These are phyloP conservation scores for Drosophila infuscata DNA, from an alignment of 2,888 invertebrate species.

Conservation along the genomic window DNA sequence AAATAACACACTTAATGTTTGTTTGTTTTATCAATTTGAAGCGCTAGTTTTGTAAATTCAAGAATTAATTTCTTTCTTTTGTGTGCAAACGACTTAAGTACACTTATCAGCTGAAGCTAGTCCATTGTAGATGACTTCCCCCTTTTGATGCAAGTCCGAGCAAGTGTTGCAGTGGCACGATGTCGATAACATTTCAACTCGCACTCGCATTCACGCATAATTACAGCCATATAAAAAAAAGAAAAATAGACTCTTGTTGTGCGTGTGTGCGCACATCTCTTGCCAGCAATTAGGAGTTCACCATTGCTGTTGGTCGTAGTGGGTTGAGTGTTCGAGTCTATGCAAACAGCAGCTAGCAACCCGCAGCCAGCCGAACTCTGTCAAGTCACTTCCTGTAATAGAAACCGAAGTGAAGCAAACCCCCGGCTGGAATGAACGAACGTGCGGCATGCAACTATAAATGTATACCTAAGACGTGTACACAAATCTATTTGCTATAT, in stretches of 20 bases:
- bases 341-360: not conserved
- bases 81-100: conserved; percentile 5
- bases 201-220: conserved; percentile 71
- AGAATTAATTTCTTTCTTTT: not conserved
- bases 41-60: not conserved
- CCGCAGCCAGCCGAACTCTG: conserved; percentile 58
- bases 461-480: conserved; percentile 42
- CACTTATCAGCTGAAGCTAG: conserved; percentile 4
- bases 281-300: conserved; percentile 61
- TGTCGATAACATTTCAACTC: conserved; percentile 55
- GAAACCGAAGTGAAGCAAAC: conserved; percentile 47
- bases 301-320: conserved; percentile 7
- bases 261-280: conserved; percentile 69
- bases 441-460: conserved; percentile 56
- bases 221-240: conserved; percentile 34
- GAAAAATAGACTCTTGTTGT: conserved; percentile 10
- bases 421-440: not conserved
- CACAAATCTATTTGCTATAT: conserved; percentile 51
- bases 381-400: conserved; percentile 81
- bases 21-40: not conserved
- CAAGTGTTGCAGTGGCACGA: conserved; percentile 57
- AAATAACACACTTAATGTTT: not conserved
- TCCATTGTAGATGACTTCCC: conserved; percentile 7
- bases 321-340: not conserved
- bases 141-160: conserved; percentile 22